Base-by-base conservation (phyloP, 2,797 vertebrate genomes). In the Melopsittacus undulatus region DNA sequence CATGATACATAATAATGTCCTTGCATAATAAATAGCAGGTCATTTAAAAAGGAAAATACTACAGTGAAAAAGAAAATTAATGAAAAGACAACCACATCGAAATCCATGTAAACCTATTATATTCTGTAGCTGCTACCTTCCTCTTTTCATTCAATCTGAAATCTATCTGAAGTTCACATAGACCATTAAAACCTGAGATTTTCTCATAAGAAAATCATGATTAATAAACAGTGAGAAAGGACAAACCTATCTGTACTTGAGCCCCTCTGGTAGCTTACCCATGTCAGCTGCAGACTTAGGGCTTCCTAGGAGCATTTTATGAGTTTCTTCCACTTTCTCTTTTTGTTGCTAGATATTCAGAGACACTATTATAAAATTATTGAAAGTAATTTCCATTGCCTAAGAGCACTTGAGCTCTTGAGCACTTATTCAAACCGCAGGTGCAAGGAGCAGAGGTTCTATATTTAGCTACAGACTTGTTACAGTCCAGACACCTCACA, bases 21-120 rank as follows among this genome's bases (percentile, higher is more conserved):
- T 84, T 95, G 84, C 62, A 96, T 88, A 68, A 77, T 59, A 94
- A 95, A 89, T 24, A 80, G 23, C 57, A 97, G 66, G 46, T 62
- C 54, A 93, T 90, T 93, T 93, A 23, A 52, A 92, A 79, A 83
- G 43, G 42, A 86, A 94, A 84, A 82, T 24, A 72, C 11, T 36
- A 3, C 75, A 75, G 14, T 8, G 7, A 84, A 87, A 79, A 89
- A 64, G 5, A 81, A 87, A 90, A 83, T n/a, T 72, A 48, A 7
- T 49, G 70, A 52, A 84, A 92, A 43, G 90, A 89, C 11, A n/a
- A 52, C 7, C 11, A 59, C n/a, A 59, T 36, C 0, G 4, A 24
- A 36, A 19, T 12, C 9, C 51, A 54, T 18, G 52, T 42, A 62
- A 63, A 89, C 36, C 51, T 74, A 72, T 2, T 13, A 48, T 68